These are phyloP conservation scores for Thymallus thymallus DNA, from an alignment of 2,113 vertebrate genomes.

Conservation along the genomic window DNA sequence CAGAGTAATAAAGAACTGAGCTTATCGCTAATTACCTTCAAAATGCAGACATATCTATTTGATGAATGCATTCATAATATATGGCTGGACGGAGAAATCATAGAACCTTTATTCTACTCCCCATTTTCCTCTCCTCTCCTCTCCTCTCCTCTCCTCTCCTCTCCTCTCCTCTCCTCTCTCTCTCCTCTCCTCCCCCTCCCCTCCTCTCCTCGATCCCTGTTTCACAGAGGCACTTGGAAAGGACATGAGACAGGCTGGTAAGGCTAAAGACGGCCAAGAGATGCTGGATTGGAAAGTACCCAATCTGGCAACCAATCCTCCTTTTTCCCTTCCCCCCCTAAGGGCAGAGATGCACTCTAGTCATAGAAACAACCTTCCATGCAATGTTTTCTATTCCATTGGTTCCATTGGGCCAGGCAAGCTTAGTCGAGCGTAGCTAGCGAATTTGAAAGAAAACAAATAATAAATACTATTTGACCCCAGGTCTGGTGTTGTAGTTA, in stretches of 20 bases:
- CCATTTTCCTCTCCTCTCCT: not conserved
- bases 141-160: not conserved
- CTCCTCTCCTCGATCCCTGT: constrained; percentile 52
- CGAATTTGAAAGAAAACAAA: too few species aligned
- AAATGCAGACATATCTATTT: too few species aligned
- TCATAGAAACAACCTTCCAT: not conserved
- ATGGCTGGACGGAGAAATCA: too few species aligned
- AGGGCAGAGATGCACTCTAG: constrained; percentile 21
- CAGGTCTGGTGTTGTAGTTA: too few species aligned
- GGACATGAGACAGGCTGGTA: constrained; percentile 59
- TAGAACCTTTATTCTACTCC: too few species aligned
- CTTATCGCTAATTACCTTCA: not conserved
- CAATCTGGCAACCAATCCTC: constrained; percentile 46
- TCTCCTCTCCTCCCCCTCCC: not conserved
- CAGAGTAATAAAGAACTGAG: not conserved
- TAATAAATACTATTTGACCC: too few species aligned
- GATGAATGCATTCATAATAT: too few species aligned
- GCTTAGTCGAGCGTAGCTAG: too few species aligned
- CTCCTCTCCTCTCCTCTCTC: not conserved
- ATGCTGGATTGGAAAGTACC: constrained; percentile 27
- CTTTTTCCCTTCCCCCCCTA: constrained; percentile 15
- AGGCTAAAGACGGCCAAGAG: constrained; percentile 40
- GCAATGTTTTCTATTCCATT: too few species aligned
- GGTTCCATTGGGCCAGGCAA: too few species aligned
- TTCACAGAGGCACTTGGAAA: constrained; percentile 68